phyloP scores from a whole-genome alignment of 2,113 vertebrate species.

The Illadopsis cleaveri region DNA sequence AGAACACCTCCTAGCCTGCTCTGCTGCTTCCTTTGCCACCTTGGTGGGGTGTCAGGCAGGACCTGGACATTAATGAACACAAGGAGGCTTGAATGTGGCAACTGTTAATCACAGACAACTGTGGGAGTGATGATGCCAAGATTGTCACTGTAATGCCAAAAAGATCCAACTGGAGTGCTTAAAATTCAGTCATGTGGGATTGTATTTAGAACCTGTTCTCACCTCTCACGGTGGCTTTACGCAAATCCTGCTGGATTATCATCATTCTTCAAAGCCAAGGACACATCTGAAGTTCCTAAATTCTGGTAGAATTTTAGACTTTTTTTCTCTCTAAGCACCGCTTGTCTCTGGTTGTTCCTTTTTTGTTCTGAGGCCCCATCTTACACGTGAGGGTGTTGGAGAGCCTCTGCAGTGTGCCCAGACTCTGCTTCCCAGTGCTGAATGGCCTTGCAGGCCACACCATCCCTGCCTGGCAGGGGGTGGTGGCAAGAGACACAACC shows the following conservation, averaged over 20 bases:
- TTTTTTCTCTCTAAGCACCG: neutral
- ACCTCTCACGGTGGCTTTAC: neutral
- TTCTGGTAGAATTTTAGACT: neutral
- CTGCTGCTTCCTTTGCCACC: neutral
- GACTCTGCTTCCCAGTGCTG: neutral
- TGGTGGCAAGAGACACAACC: neutral
- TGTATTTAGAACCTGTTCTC: conserved; percentile 52
- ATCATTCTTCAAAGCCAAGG: neutral
- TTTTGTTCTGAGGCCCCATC: neutral
- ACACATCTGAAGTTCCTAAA: neutral
- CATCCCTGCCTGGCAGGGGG: neutral
- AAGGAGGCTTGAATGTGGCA: neutral
- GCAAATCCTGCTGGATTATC: conserved; percentile 31
- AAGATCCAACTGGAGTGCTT: conserved; percentile 7
- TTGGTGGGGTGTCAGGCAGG: neutral
- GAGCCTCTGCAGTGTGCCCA: neutral
- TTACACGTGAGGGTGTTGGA: neutral
- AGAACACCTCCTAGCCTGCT: neutral
- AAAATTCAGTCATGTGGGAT: conserved; percentile 22
- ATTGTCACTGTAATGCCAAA: conserved; percentile 24
- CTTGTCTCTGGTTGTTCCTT: neutral
- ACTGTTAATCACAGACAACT: conserved; percentile 30
- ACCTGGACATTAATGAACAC: neutral
- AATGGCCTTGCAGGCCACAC: neutral
- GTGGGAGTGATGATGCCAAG: conserved; percentile 41